A percentile compares a stretch with the other conserved stretches of the same genome.
phyloP scores from a whole-genome alignment of 2,888 invertebrate species.

The Ceraclea dissimilis region DNA sequence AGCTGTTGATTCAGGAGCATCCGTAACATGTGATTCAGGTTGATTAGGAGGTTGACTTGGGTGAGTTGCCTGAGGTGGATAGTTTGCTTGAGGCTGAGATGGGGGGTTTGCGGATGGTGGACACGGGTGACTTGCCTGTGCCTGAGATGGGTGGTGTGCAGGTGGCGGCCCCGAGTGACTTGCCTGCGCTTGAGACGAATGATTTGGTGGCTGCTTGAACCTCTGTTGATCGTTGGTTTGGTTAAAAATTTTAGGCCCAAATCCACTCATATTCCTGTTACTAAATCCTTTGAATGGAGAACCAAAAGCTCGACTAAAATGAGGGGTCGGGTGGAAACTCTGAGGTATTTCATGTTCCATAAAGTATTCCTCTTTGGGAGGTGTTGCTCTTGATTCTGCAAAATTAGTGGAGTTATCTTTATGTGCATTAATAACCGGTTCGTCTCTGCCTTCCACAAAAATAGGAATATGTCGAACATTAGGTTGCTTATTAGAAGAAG shows the following conservation, averaged over 20 bases:
- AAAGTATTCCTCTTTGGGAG: conserved; percentile 41
- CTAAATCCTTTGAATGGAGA: conserved; percentile 38
- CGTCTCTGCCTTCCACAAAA: conserved; percentile 77
- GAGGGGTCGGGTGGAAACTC: conserved; percentile 40
- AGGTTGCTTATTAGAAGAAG: conserved; percentile 37
- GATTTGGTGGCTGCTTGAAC: background rate
- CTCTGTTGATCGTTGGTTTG: conserved; percentile 26
- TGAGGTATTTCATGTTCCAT: conserved; percentile 36
- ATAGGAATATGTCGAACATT: conserved; percentile 81
- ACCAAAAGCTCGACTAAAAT: conserved; percentile 43
- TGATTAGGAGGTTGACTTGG: conserved; percentile 31
- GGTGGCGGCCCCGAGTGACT: background rate
- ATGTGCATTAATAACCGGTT: conserved; percentile 64
- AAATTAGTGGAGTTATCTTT: conserved; percentile 38
- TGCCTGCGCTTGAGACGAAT: background rate
- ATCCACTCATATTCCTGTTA: conserved; percentile 13
- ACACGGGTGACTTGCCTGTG: conserved; percentile 25
- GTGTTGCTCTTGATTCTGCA: conserved; percentile 30
- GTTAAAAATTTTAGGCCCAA: conserved; percentile 13
- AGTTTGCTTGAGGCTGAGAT: conserved; percentile 35
- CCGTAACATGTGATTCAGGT: conserved; percentile 30
- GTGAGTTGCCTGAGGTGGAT: conserved; percentile 27
- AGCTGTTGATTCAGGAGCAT: conserved; percentile 39
- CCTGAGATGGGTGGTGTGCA: conserved; percentile 20
- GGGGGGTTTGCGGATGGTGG: conserved; percentile 26